Conservation (phyloP, 2,113 vertebrate species). For the Corvus cornix region DNA sequence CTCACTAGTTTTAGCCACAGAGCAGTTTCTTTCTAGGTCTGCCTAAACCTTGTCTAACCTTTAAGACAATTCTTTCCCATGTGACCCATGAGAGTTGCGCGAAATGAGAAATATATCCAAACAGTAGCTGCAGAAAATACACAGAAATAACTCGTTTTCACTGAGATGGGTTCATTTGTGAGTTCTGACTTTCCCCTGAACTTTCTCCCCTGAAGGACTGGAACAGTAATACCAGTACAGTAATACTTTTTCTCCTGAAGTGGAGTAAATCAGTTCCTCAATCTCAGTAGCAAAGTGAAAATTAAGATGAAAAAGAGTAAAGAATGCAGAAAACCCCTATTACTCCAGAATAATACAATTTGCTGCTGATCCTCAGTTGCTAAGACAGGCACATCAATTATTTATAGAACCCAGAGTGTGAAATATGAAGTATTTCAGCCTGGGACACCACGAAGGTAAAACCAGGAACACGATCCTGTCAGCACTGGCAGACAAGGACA, state of each 20-base stretch:
- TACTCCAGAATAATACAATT: constrained; percentile 72
- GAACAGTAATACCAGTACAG: background rate
- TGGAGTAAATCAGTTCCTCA: background rate
- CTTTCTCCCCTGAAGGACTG: background rate
- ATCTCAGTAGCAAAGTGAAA: constrained; percentile 39
- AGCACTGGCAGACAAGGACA: constrained; percentile 48
- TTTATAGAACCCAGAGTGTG: constrained; percentile 67
- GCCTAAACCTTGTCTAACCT: background rate
- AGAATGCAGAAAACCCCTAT: constrained; percentile 60
- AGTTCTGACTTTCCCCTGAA: background rate
- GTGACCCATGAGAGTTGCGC: background rate
- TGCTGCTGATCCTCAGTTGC: constrained; percentile 57
- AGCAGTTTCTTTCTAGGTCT: background rate
- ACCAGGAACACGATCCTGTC: constrained; percentile 46
- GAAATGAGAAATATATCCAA: background rate
- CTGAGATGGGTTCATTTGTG: background rate
- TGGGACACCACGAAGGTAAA: constrained; percentile 66
- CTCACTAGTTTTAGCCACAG: background rate
- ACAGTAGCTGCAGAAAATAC: background rate
- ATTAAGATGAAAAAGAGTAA: constrained; percentile 67
- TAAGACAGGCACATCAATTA: constrained; percentile 67
- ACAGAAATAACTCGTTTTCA: background rate
- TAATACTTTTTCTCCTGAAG: background rate
- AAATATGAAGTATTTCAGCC: constrained; percentile 74
- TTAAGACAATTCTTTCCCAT: background rate